These are phyloP conservation scores for Octomys mimax DNA, from an alignment of 2,797 vertebrate species.

Conservation along the genomic window DNA sequence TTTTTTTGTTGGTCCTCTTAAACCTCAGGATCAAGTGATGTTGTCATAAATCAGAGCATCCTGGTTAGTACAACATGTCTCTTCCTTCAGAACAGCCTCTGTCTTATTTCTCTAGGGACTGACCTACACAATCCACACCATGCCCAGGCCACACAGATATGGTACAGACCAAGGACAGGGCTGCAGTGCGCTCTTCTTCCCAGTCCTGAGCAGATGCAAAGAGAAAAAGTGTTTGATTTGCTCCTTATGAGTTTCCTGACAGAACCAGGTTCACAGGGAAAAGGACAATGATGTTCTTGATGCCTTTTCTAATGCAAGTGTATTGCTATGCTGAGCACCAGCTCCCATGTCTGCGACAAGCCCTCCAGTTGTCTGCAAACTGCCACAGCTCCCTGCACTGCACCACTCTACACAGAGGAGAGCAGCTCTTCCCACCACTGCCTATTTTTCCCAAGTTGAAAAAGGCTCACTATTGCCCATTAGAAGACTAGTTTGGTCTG, in stretches of 20 bases:
- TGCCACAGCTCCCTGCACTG: not conserved
- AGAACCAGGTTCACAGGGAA: not conserved
- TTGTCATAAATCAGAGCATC: not conserved
- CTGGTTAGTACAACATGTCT: not conserved
- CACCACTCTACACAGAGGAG: not conserved
- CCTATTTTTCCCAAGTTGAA: not conserved
- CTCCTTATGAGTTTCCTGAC: not conserved
- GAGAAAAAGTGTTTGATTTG: not conserved
- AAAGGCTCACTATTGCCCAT: not conserved
- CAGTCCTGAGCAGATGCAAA: not conserved
- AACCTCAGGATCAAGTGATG: not conserved
- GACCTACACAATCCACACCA: not conserved
- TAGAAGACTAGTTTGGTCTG: not conserved
- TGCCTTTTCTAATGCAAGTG: not conserved
- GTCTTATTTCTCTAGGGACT: not conserved
- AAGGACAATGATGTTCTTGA: not conserved
- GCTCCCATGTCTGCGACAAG: not conserved
- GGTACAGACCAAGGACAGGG: not conserved
- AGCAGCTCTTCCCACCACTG: not conserved
- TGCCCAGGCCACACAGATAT: fast-evolving
- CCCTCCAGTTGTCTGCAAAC: not conserved
- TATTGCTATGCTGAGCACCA: not conserved
- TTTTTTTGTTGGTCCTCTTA: not conserved
- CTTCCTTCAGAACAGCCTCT: not conserved
- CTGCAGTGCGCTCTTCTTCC: not conserved